These are phyloP conservation scores for Meandrusa payeni DNA, from an alignment of 2,888 invertebrate species.

Conservation along the genomic window DNA sequence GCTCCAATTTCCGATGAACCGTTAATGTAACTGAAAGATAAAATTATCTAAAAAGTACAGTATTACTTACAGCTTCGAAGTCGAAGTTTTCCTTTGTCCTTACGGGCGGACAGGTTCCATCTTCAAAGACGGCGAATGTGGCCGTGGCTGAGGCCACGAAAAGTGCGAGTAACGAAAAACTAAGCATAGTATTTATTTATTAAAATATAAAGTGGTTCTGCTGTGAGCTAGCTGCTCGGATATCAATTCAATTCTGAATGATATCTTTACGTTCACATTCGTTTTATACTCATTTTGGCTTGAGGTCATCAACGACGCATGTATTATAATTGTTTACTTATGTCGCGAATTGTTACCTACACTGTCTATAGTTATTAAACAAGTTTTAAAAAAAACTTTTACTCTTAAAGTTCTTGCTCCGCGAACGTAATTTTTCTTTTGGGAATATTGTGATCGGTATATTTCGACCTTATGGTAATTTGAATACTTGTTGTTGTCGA, in stretches of 20 bases:
- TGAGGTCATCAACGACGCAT: conserved; percentile 15
- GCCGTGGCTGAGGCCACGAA: conserved; percentile 7
- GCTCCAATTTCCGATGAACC: too few relatives aligned
- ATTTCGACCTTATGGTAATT: too few relatives aligned
- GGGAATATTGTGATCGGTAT: too few relatives aligned
- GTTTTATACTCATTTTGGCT: conserved; percentile 12
- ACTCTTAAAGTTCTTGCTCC: too few relatives aligned
- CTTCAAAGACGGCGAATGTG: conserved; percentile 3
- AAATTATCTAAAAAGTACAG: not conserved
- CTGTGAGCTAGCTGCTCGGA: conserved; percentile 6
- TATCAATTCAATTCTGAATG: conserved; percentile 11
- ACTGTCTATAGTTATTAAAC: too few relatives aligned
- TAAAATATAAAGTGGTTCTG: not conserved
- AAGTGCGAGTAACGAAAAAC: not conserved
- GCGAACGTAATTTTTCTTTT: too few relatives aligned
- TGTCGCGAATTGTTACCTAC: not conserved
- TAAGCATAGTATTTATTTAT: conserved; percentile 5
- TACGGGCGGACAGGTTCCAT: conserved; percentile 11
- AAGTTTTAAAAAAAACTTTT: too few relatives aligned
- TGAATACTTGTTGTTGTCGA: too few relatives aligned
- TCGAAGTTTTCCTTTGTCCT: conserved; percentile 11
- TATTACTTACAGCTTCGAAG: conserved; percentile 6
- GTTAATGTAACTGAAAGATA: too few relatives aligned
- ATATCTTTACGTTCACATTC: conserved; percentile 10
- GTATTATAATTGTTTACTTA: conserved; percentile 5